Conservation (phyloP, 2,113 vertebrate genomes). For the Tachycineta bicolor region DNA sequence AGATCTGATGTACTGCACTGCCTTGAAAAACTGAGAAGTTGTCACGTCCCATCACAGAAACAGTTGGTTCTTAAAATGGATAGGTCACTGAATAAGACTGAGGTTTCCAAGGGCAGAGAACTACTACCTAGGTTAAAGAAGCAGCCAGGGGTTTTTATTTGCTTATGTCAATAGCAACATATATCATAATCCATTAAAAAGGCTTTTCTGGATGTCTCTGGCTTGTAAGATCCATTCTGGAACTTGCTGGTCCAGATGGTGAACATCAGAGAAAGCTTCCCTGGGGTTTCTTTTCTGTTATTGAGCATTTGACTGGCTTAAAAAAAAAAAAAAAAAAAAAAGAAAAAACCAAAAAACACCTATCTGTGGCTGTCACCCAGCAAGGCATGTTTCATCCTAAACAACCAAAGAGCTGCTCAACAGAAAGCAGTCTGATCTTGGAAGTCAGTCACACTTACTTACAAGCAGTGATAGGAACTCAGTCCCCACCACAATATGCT, state of each 20-base stretch:
- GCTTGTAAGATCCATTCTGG: neutral
- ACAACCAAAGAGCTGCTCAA: slow-evolving; percentile 19
- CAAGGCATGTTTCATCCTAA: slow-evolving; percentile 34
- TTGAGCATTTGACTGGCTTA: neutral
- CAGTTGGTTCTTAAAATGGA: neutral
- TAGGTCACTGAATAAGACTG: neutral
- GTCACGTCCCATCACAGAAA: neutral
- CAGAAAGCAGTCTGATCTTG: slow-evolving; percentile 26
- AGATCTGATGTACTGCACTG: neutral
- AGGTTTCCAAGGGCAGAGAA: neutral
- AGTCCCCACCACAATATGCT: neutral
- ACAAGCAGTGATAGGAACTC: neutral
- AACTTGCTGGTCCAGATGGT: neutral
- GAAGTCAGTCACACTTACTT: slow-evolving; percentile 24
- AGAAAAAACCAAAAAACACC: neutral
- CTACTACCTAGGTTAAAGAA: neutral
- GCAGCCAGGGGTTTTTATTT: neutral
- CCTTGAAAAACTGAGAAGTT: neutral
- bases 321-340: neutral
- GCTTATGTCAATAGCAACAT: neutral
- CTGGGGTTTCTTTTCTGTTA: neutral
- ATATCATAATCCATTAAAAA: neutral
- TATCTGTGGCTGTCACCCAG: slow-evolving; percentile 12
- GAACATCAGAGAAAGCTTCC: neutral
- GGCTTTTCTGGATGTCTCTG: neutral